Conservation (phyloP, 2,113 vertebrate genomes). For the Scopus umbretta region DNA sequence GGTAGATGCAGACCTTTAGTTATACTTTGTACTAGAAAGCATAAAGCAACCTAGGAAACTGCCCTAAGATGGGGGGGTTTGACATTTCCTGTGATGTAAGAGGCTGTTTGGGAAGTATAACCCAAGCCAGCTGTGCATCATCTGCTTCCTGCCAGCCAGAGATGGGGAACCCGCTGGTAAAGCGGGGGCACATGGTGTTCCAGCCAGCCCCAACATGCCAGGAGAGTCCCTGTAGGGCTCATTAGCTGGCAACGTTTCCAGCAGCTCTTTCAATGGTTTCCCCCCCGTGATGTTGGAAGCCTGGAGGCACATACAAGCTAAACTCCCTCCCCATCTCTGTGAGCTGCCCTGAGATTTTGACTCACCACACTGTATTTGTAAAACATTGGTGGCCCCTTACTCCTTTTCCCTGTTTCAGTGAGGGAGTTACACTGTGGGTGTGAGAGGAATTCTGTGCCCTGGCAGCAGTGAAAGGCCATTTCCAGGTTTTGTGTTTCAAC, state of each 20-base stretch:
- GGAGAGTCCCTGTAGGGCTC: conserved; percentile 8
- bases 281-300: not conserved
- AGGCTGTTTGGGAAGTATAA: not conserved
- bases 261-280: not conserved
- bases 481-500: not conserved
- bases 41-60: not conserved
- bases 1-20: not conserved
- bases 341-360: not conserved
- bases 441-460: not conserved
- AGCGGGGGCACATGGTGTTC: fast-evolving
- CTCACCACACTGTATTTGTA: not conserved
- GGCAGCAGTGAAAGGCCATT: not conserved
- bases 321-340: not conserved
- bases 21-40: not conserved
- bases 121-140: not conserved
- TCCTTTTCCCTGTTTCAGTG: not conserved
- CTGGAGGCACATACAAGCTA: not conserved
- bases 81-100: not conserved
- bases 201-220: not conserved
- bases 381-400: not conserved
- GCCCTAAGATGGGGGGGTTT: not conserved
- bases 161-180: not conserved
- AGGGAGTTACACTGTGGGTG: not conserved
- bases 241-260: not conserved
- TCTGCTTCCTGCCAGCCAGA: not conserved